Conservation (phyloP, 2,113 vertebrate genomes). For the Azemiops feae region DNA sequence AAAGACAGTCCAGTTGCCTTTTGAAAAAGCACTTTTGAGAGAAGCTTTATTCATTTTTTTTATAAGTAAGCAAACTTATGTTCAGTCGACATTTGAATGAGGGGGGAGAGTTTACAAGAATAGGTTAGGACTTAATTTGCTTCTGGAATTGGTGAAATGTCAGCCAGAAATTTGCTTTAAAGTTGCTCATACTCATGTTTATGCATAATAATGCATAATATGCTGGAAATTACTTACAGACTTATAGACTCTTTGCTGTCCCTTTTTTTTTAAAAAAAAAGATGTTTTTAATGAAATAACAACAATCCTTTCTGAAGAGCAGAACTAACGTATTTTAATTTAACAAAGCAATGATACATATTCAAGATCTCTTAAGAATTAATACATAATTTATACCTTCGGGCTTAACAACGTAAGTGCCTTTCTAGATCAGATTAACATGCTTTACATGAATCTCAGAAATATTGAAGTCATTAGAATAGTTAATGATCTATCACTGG, state of each 20-base stretch:
- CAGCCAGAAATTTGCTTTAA: neutral
- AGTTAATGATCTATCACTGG: neutral
- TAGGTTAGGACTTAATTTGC: neutral
- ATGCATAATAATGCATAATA: neutral
- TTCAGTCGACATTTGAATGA: neutral
- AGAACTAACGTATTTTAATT: neutral
- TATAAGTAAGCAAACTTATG: neutral
- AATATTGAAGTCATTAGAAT: neutral
- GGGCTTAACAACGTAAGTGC: neutral
- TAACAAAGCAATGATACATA: neutral
- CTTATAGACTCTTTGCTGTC: neutral
- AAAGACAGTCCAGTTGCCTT: neutral
- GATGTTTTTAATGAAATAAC: neutral
- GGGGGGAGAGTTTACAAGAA: neutral
- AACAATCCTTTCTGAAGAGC: neutral
- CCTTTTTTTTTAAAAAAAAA: neutral
- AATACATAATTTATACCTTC: neutral
- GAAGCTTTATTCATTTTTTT: neutral
- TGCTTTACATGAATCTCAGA: neutral
- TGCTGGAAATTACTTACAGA: neutral
- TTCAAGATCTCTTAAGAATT: neutral
- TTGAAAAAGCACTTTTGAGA: neutral
- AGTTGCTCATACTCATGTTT: neutral
- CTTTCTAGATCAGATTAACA: neutral
- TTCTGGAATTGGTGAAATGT: neutral